Evolutionary conservation across 35 echinoderm and acorn worm genomes (phyloP).

Genomic region (Ophioderma brevispina): DNA sequence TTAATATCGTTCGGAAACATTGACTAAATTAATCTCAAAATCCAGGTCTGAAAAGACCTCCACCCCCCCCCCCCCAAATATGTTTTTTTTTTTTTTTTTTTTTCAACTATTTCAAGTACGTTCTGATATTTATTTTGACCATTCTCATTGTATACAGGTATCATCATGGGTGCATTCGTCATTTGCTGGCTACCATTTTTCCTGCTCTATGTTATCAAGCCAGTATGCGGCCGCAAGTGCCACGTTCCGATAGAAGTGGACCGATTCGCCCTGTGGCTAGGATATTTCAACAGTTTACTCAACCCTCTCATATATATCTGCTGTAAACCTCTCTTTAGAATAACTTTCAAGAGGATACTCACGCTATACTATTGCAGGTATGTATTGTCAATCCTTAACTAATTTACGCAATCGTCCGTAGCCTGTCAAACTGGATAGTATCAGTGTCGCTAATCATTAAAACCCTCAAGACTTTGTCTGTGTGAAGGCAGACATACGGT

Average conservation of each 20-base stretch:
- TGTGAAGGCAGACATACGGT: too few species aligned
- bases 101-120: background rate
- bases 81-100: too few species aligned
- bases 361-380: conserved; percentile 63
- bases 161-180: conserved; percentile 79
- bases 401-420: too few species aligned
- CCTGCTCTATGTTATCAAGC: conserved; percentile 67
- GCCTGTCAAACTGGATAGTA: too few species aligned
- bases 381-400: background rate
- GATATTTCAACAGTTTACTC: conserved; percentile 70
- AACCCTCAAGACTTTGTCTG: too few species aligned
- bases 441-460: too few species aligned
- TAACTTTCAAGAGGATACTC: conserved; percentile 70
- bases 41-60: too few species aligned
- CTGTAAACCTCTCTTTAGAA: conserved; percentile 71
- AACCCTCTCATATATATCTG: conserved; percentile 89
- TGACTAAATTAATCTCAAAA: too few species aligned
- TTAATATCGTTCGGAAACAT: too few species aligned
- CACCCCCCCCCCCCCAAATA: too few species aligned
- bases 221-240: conserved; percentile 48
- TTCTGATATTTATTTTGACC: background rate
- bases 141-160: conserved; percentile 20
- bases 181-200: conserved; percentile 85
- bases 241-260: conserved; percentile 50
- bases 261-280: conserved; percentile 67